Evolutionary conservation across 30 jellyfish, hydroid and myxozoan species (phyloP), one percentile per base, ranked within the genome.

Genomic region (Aurelia sp.): DNA sequence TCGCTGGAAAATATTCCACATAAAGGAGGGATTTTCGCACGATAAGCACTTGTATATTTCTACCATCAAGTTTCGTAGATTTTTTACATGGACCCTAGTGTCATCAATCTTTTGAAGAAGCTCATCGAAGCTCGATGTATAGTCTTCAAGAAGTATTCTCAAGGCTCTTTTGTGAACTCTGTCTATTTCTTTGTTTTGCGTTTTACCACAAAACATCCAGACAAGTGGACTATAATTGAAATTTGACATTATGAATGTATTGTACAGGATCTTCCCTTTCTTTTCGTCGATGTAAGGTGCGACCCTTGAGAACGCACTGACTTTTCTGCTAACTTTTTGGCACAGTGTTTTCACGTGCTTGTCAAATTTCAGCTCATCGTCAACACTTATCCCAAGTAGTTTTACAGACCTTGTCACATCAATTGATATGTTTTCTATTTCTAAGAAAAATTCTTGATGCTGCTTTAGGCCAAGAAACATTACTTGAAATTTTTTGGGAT

Each of bases 201-300:
- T 48, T 68, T 84, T 59, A 24, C 89, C 89, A 47, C 41, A 68
- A 62, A 21, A 86, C 84, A 86, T 86, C 95, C 95, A 86, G 71
- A 86, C 67, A 22, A 74, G 85, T 12, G 95, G 89, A 77, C 85
- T 65, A 75, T 74, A 86, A 57, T 53, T 74, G 57, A 74, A 63
- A 66, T 86, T 75, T 27, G 95, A 63, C 85, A 74, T 64, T 13
- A 86, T 27, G 64, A 86, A 74, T 24, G 89, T 12, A 59, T 76
- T 52, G 19, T 74, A 63, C 44, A 76, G 78, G 63, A 74, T 48
- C 84, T 57, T 64, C 30, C 53, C 77, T 69, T 72, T 63, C 51
- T 73, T 63, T 13, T 63, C n/a, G 70, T 64, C 55, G 9, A 72
- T 81, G 47, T 60, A 53, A 22, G 72, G 38, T 38, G 82, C 83